These are phyloP conservation scores for Pempheris klunzingeri DNA, from an alignment of 2,797 vertebrate genomes.

Conservation along the genomic window DNA sequence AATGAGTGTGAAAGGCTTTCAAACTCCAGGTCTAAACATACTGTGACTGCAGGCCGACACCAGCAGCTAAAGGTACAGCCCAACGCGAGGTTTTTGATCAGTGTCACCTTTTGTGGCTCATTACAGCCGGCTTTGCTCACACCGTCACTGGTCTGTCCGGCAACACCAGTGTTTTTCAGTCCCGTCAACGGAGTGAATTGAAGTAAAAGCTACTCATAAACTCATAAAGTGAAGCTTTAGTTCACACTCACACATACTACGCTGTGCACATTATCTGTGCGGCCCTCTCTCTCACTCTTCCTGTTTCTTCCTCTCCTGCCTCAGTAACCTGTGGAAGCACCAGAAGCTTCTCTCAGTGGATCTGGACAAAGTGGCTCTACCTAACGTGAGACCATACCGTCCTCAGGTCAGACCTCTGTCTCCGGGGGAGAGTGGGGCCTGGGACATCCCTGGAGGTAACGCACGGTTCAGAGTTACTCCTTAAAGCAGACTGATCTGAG, in stretches of 20 bases:
- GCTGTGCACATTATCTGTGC: neutral
- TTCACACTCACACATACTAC: neutral
- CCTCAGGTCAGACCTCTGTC: conserved; percentile 98
- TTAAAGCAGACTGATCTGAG: neutral
- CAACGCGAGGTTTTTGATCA: neutral
- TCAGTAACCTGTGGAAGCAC: conserved; percentile 98
- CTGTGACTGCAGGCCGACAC: neutral
- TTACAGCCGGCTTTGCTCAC: neutral
- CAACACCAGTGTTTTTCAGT: neutral
- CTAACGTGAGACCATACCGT: conserved; percentile 91
- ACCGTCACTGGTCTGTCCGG: neutral
- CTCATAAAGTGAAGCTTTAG: neutral
- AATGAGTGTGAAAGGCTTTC: neutral
- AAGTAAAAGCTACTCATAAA: neutral
- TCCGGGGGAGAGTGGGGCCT: conserved; percentile 97
- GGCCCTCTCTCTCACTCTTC: neutral
- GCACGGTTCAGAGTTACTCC: neutral
- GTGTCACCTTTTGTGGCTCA: neutral
- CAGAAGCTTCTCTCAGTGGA: conserved; percentile 97
- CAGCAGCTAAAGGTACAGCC: neutral
- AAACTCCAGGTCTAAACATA: neutral
- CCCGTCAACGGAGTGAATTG: neutral
- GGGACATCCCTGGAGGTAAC: conserved; percentile 99
- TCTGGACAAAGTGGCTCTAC: conserved; percentile 95
- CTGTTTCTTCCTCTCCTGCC: neutral